Percentiles rank a stretch among this genome's conserved stretches.
These are phyloP conservation scores for Serranus cabrilla DNA, from an alignment of 2,797 vertebrate genomes.

Conservation along the genomic window DNA sequence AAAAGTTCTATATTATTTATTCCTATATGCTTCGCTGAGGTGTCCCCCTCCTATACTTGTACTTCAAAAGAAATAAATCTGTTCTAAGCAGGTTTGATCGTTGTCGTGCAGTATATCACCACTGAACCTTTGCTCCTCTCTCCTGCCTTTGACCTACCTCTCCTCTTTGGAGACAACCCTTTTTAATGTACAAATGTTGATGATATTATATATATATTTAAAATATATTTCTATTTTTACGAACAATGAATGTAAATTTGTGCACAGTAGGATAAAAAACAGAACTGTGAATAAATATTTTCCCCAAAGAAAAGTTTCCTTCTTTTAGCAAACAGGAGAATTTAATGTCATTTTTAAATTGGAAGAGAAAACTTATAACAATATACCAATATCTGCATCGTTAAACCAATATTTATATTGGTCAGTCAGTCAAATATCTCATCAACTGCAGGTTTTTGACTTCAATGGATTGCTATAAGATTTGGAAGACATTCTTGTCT, in stretches of 20 bases:
- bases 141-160: conserved; percentile 46
- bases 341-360: neutral
- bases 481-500: too few species aligned
- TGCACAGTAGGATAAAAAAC: conserved; percentile 3
- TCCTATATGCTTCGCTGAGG: conserved; percentile 26
- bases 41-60: neutral
- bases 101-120: conserved; percentile 1
- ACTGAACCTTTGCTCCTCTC: conserved; percentile 14
- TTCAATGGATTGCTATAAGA: neutral
- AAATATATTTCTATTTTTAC: conserved; percentile 67
- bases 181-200: conserved; percentile 60
- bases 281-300: conserved; percentile 66
- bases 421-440: neutral
- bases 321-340: neutral
- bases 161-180: conserved; percentile 41
- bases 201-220: conserved; percentile 16
- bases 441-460: neutral
- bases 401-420: neutral
- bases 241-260: conserved; percentile 45
- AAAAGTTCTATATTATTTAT: conserved; percentile 16
- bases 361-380: neutral
- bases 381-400: neutral
- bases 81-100: neutral
- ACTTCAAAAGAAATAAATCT: conserved; percentile 20
- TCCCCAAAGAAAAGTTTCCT: conserved; percentile 44